Percentiles rank a stretch among this genome's conserved stretches.
phyloP scores from a whole-genome alignment of 1,140 invertebrate species.

The Planococcus citri region DNA sequence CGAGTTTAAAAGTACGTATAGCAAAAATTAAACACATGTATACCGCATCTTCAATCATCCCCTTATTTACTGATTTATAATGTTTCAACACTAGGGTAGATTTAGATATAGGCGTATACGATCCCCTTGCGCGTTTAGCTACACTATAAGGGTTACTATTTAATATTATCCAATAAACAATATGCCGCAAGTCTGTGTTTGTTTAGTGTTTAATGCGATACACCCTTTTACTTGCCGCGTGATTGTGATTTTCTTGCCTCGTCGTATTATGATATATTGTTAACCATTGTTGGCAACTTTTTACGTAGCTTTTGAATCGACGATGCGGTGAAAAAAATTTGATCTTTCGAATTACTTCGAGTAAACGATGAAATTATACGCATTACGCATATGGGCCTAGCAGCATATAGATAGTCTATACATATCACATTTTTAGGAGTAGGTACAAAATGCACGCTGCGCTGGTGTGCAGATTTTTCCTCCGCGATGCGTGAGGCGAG shows the following conservation, averaged over 20 bases:
- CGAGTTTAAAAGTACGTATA: neutral
- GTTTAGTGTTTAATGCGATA: neutral
- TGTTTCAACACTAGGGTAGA: slow-evolving; percentile 9
- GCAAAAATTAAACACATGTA: neutral
- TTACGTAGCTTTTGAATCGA: too few relatives aligned
- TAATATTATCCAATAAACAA: slow-evolving; percentile 21
- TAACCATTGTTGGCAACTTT: too few relatives aligned
- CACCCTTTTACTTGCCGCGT: neutral
- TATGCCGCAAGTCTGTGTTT: slow-evolving; percentile 17
- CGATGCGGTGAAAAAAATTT: too few relatives aligned
- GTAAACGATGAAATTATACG: too few relatives aligned
- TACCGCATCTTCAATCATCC: slow-evolving; percentile 12
- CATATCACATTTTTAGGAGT: too few relatives aligned
- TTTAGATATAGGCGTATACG: neutral
- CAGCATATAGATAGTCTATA: too few relatives aligned
- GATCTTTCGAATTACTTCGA: too few relatives aligned
- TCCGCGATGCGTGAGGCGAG: too few relatives aligned
- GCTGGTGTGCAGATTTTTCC: too few relatives aligned
- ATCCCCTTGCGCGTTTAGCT: neutral
- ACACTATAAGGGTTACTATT: slow-evolving; percentile 13
- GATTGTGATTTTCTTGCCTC: neutral
- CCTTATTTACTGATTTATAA: slow-evolving; percentile 11
- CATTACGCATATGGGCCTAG: too few relatives aligned
- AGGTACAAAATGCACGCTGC: too few relatives aligned
- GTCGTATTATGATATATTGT: too few relatives aligned